phyloP scores from a whole-genome alignment of 2,113 vertebrate genomes.

The Laticauda colubrina region DNA sequence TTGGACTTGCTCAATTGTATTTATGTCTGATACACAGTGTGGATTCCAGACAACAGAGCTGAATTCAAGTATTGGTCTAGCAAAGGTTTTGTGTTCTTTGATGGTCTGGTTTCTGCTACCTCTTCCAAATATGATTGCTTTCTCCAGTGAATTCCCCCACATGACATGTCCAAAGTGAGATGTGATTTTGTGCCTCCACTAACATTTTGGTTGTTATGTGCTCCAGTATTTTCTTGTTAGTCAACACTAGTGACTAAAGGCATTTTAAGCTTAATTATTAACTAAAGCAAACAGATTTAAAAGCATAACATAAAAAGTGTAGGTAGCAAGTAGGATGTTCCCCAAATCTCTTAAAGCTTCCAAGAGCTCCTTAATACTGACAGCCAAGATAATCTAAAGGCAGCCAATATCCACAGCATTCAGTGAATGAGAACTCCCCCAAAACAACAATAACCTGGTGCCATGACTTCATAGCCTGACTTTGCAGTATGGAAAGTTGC shows the following conservation, averaged over 20 bases:
- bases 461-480: neutral
- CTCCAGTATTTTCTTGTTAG: neutral
- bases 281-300: neutral
- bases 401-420: neutral
- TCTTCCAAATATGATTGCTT: neutral
- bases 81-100: neutral
- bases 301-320: neutral
- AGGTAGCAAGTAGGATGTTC: neutral
- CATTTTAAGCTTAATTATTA: neutral
- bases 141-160: neutral
- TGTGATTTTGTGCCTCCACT: neutral
- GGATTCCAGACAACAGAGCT: too few species aligned
- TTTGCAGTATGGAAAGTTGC: neutral
- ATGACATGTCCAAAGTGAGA: neutral
- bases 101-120: neutral
- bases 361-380: neutral
- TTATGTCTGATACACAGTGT: too few species aligned
- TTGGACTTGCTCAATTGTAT: too few species aligned
- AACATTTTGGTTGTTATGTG: neutral
- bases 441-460: neutral
- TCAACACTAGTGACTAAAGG: neutral
- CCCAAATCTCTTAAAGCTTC: neutral
- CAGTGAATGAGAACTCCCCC: neutral
- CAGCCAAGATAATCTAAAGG: neutral
- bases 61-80: too few species aligned